These are phyloP conservation scores for Aplocera efformata DNA, from an alignment of 2,888 invertebrate species.

Conservation along the genomic window DNA sequence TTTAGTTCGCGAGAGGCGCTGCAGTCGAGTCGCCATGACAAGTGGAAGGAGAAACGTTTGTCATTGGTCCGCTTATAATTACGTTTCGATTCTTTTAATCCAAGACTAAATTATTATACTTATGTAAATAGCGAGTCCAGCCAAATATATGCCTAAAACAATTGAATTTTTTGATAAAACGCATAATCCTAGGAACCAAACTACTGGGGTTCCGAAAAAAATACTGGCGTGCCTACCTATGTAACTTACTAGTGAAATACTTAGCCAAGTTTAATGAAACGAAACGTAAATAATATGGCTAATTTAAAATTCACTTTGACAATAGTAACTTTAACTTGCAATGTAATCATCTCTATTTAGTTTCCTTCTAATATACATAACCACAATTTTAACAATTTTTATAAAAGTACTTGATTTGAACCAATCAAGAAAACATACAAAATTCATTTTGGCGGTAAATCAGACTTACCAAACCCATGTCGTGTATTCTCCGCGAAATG, in stretches of 20 bases:
- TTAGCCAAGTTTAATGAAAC: conserved; percentile 25
- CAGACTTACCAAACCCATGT: conserved; percentile 85
- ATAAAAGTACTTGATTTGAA: too few relatives aligned
- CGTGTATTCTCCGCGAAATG: conserved; percentile 84
- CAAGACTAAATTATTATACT: too few relatives aligned
- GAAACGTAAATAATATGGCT: conserved; percentile 40
- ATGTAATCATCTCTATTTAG: conserved; percentile 30
- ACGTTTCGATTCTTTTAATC: conserved; percentile 47
- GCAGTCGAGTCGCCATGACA: conserved; percentile 25
- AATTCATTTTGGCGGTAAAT: conserved; percentile 52
- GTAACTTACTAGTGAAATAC: too few relatives aligned
- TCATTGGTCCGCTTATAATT: conserved; percentile 49
- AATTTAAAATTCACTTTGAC: conserved; percentile 16
- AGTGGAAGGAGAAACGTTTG: conserved; percentile 49
- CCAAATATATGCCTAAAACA: too few relatives aligned
- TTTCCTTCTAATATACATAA: conserved; percentile 40
- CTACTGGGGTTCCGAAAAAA: too few relatives aligned
- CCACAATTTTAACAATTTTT: conserved; percentile 42
- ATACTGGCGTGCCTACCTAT: too few relatives aligned
- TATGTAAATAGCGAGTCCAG: too few relatives aligned
- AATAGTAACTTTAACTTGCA: not conserved
- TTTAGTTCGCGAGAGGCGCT: conserved; percentile 73
- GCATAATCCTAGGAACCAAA: too few relatives aligned
- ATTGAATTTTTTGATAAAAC: too few relatives aligned
- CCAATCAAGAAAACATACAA: too few relatives aligned